Base-by-base conservation (phyloP, 1,140 invertebrate genomes). In the Brachionus manjavacas region DNA sequence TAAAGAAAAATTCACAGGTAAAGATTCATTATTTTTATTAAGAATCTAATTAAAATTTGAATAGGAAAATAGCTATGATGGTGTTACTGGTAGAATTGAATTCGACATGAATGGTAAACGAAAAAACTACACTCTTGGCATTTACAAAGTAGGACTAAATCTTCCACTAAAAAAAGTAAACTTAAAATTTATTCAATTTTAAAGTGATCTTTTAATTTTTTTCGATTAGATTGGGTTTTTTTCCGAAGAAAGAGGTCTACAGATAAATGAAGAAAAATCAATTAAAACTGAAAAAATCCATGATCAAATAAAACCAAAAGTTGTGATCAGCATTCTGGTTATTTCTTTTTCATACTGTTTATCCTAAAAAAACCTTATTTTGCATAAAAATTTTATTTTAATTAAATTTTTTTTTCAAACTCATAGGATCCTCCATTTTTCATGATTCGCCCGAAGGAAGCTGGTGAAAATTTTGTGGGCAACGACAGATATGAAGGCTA, bases 401-500 rank as follows among this genome's bases (percentile, higher is more conserved):
- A n/a, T n/a, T n/a, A n/a, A n/a, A n/a, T n/a, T 28, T n/a, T 72
- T 20, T 74, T 41, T 74, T n/a, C 3, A 2, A 46, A 35, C 4
- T 55, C 1, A 72, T 9, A 70, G 66, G 81, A 84, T 55, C 25
- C 28, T 14, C 81, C 81, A 25, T 84, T 84, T 55, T 70, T 72
- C 35, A 84, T 84, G 81, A 60, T 84, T 16, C 20, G 55, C 0
- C 28, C 49, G 25, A 84, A 84, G 23, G 79, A 81, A 14, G n/a
- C 52, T 23, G 81, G 43, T 2, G 39, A 84, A 60, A 55, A 84
- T 46, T 74, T 41, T 9, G 70, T 23, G 7, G 81, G 81, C 3
- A 84, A 74, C 25, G 83, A 84, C 46, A 49, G 60, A 39, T 85
- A 66, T 14, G 20, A 28, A 28, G 70, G 83, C 1, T 84, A 76